Percentiles rank a stretch among this genome's conserved stretches.
phyloP scores from a whole-genome alignment of 1,140 invertebrate species.

The Eurosta solidaginis region DNA sequence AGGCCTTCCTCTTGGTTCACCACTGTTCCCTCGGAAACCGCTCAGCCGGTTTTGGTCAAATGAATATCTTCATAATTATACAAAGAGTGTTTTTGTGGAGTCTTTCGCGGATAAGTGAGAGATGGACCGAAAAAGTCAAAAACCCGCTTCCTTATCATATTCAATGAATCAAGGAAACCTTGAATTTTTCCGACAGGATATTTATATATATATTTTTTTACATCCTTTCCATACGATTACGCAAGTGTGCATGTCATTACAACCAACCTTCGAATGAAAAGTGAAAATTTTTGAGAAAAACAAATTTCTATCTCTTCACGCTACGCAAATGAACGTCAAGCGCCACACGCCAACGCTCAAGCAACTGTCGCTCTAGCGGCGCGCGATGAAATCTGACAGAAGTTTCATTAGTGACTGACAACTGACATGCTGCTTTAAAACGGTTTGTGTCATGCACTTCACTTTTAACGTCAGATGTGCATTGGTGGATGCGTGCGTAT shows the following conservation, averaged over 20 bases:
- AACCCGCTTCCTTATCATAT: no score
- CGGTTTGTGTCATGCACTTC: neutral
- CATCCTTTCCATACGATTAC: neutral
- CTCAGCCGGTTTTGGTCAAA: no score
- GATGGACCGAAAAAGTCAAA: no score
- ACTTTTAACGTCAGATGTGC: neutral
- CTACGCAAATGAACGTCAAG: neutral
- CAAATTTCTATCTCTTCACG: neutral
- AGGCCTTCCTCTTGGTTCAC: no score
- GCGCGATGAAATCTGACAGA: conserved; percentile 13
- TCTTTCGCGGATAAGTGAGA: no score
- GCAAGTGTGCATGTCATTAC: neutral
- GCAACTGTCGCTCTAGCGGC: neutral
- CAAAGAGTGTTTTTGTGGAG: no score
- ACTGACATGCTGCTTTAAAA: conserved; percentile 1
- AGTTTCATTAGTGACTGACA: conserved; percentile 30
- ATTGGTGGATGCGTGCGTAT: neutral
- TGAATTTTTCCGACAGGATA: neutral
- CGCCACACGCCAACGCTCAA: conserved; percentile 20
- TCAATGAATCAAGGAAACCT: no score
- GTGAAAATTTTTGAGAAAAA: conserved; percentile 22
- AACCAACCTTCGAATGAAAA: neutral
- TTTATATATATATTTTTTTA: neutral
- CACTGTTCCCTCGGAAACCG: no score
- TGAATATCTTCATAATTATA: no score